A percentile compares a stretch with the other conserved stretches of the same genome.
Conservation (phyloP, 2,797 vertebrate species). For the Dermochelys coriacea region DNA sequence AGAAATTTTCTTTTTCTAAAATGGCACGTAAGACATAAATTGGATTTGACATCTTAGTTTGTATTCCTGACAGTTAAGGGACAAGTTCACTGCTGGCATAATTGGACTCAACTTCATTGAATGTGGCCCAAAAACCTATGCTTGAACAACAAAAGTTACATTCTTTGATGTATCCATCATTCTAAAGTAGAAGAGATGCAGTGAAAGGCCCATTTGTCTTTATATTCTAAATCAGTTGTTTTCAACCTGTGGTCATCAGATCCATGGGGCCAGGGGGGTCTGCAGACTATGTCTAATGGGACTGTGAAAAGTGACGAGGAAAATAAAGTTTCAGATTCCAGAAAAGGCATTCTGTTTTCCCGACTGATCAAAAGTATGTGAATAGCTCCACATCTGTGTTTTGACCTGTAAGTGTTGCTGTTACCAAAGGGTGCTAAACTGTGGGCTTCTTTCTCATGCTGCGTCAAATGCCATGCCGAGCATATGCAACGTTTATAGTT, state of each 20-base stretch:
- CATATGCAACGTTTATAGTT: not conserved
- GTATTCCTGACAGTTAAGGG: not conserved
- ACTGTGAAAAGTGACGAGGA: not conserved
- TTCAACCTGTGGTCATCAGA: not conserved
- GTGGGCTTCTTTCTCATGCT: not conserved
- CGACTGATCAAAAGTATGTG: not conserved
- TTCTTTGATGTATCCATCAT: not conserved
- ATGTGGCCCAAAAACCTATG: not conserved
- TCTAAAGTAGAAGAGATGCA: slow-evolving; percentile 23
- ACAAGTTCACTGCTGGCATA: not conserved
- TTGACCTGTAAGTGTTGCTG: too few species aligned
- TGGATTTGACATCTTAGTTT: not conserved
- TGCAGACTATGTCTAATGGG: not conserved
- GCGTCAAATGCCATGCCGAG: not conserved
- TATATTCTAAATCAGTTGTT: not conserved
- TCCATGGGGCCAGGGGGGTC: too few species aligned
- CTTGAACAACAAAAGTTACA: not conserved
- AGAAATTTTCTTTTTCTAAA: not conserved
- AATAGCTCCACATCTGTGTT: not conserved
- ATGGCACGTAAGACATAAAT: not conserved
- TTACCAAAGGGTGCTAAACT: too few species aligned
- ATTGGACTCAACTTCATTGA: not conserved
- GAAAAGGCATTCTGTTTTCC: not conserved
- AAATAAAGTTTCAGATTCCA: not conserved
- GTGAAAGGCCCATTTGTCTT: slow-evolving; percentile 11